phyloP scores from a whole-genome alignment of 2,113 vertebrate species.

The Numenius arquata region DNA sequence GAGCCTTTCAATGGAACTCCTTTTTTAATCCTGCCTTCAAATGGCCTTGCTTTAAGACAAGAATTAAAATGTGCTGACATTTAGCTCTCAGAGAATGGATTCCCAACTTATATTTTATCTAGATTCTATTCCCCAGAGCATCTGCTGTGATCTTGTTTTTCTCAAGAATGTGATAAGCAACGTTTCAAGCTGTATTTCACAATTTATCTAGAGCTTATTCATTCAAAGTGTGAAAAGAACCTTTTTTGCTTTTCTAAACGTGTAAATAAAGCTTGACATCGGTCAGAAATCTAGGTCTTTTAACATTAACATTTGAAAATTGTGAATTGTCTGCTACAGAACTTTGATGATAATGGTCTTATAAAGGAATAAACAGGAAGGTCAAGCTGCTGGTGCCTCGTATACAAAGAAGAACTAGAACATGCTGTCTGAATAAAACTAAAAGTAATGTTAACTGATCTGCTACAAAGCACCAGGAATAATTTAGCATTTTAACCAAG shows the following conservation, averaged over 20 bases:
- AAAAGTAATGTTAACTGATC: slow-evolving; percentile 64
- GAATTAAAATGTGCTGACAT: background rate
- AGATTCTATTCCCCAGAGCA: slow-evolving; percentile 40
- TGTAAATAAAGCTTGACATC: slow-evolving; percentile 57
- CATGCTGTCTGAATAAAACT: slow-evolving; percentile 59
- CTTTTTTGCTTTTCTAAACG: slow-evolving; percentile 13
- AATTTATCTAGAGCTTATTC: slow-evolving; percentile 50
- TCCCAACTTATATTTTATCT: slow-evolving; percentile 31
- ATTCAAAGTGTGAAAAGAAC: slow-evolving; percentile 39
- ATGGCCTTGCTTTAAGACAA: background rate
- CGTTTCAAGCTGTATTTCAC: slow-evolving; percentile 41
- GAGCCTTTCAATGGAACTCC: background rate
- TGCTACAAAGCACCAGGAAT: slow-evolving; percentile 65
- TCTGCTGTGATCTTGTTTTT: slow-evolving; percentile 52
- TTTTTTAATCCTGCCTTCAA: background rate
- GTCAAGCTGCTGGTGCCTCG: slow-evolving; percentile 44
- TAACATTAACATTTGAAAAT: slow-evolving; percentile 64
- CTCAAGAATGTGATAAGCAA: slow-evolving; percentile 38
- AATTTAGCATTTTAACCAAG: slow-evolving; percentile 69
- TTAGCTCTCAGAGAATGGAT: slow-evolving; percentile 8
- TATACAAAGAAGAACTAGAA: slow-evolving; percentile 64
- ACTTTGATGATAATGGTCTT: slow-evolving; percentile 58
- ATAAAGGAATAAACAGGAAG: slow-evolving; percentile 63
- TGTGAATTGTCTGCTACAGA: slow-evolving; percentile 40
- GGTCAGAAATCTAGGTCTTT: slow-evolving; percentile 54